Evolutionary conservation across 2,113 vertebrate species (phyloP).

Genomic region (Aplodontia rufa): DNA sequence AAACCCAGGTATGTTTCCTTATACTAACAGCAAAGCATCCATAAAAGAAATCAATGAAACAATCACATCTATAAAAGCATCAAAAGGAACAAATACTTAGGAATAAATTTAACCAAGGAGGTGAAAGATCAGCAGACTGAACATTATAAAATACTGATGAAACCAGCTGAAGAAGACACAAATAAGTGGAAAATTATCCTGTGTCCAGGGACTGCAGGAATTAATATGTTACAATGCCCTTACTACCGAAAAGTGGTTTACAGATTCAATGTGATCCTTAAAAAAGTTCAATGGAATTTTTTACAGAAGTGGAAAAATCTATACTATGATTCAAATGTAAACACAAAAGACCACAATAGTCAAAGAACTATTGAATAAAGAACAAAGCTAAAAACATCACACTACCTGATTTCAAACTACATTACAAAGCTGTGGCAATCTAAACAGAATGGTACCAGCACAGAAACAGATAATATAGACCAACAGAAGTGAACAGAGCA

Average conservation of each 20-base stretch:
- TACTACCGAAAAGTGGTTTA: not conserved
- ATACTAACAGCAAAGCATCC: not conserved
- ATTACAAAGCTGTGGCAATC: not conserved
- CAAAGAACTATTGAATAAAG: not conserved
- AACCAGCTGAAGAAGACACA: not conserved
- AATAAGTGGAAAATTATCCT: not conserved
- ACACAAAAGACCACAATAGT: not conserved
- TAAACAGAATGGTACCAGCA: not conserved
- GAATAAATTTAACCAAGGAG: not conserved
- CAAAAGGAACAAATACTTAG: not conserved
- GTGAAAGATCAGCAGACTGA: not conserved
- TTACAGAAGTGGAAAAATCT: not conserved
- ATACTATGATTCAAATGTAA: not conserved
- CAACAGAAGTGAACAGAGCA: not conserved
- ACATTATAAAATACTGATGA: not conserved
- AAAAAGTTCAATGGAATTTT: not conserved
- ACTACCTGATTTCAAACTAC: not conserved
- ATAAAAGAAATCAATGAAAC: not conserved
- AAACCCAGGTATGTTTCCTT: not conserved
- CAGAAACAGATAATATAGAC: not conserved
- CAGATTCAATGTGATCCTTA: not conserved
- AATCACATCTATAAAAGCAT: not conserved
- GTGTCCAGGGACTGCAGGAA: not conserved
- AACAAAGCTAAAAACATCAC: not conserved
- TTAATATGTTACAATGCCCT: not conserved